Percentiles rank a stretch among this genome's conserved stretches.
Evolutionary conservation across 2,888 invertebrate species (phyloP).

Genomic region (Leucozona laternaria): DNA sequence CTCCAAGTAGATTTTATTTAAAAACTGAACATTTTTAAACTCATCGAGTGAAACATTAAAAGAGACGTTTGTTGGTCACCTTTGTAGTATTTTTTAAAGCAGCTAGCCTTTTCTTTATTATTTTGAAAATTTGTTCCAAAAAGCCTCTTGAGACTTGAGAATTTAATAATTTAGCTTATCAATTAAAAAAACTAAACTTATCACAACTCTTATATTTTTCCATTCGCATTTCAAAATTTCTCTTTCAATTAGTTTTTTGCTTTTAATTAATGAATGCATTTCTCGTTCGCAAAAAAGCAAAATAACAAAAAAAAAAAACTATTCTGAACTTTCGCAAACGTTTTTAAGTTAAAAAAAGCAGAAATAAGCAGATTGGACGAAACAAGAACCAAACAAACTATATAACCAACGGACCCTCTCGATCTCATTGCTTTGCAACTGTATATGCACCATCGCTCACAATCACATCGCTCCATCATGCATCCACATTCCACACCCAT

Average conservation of each 20-base stretch:
- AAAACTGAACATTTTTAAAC: too few species aligned
- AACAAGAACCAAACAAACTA: background rate
- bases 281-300: background rate
- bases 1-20: too few species aligned
- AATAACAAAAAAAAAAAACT: background rate
- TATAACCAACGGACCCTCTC: background rate
- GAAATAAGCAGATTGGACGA: conserved; percentile 6
- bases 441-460: background rate
- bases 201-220: background rate
- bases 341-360: background rate
- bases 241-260: conserved; percentile 25
- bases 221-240: background rate
- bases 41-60: too few species aligned
- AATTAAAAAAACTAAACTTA: conserved; percentile 23
- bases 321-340: conserved; percentile 18
- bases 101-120: too few species aligned
- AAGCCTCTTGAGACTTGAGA: background rate
- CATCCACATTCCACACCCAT: background rate
- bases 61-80: too few species aligned
- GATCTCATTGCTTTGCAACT: background rate
- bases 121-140: too few species aligned
- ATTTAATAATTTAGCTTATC: conserved; percentile 4
- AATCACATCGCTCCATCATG: background rate
- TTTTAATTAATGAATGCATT: conserved; percentile 39
- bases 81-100: too few species aligned